Evolutionary conservation across 2,113 vertebrate genomes (phyloP).

Genomic region (Patagioenas fasciata): DNA sequence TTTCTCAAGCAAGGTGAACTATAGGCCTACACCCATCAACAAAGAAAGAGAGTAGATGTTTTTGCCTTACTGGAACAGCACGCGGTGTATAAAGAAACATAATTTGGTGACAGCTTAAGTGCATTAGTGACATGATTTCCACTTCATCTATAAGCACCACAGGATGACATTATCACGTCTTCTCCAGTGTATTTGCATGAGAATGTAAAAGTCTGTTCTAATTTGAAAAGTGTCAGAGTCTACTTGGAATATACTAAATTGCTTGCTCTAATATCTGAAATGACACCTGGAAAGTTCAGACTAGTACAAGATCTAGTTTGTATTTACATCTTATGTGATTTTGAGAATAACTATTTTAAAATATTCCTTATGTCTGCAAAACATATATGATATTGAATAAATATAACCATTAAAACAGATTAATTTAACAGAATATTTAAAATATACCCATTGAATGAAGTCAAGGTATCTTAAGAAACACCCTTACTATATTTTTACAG

Average conservation of each 20-base stretch:
- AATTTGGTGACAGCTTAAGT: background rate
- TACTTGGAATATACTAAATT: background rate
- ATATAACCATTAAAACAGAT: background rate
- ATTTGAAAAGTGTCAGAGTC: background rate
- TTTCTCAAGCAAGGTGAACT: background rate
- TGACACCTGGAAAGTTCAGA: background rate
- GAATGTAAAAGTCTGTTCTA: background rate
- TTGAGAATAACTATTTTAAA: background rate
- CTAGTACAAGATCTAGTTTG: background rate
- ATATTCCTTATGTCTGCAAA: background rate
- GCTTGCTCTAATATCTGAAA: background rate
- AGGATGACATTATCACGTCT: background rate
- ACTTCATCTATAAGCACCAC: background rate
- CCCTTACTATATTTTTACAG: background rate
- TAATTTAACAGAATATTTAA: background rate
- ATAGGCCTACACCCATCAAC: background rate
- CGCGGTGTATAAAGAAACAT: background rate
- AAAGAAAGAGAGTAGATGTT: background rate
- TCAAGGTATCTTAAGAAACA: background rate
- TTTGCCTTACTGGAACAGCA: background rate
- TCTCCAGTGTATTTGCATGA: background rate
- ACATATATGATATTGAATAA: background rate
- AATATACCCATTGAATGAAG: background rate
- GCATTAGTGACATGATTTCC: background rate
- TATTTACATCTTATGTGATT: background rate